A percentile compares a stretch with the other conserved stretches of the same genome.
Evolutionary conservation across 2,113 vertebrate genomes (phyloP).

Genomic region (Halichoeres trimaculatus): DNA sequence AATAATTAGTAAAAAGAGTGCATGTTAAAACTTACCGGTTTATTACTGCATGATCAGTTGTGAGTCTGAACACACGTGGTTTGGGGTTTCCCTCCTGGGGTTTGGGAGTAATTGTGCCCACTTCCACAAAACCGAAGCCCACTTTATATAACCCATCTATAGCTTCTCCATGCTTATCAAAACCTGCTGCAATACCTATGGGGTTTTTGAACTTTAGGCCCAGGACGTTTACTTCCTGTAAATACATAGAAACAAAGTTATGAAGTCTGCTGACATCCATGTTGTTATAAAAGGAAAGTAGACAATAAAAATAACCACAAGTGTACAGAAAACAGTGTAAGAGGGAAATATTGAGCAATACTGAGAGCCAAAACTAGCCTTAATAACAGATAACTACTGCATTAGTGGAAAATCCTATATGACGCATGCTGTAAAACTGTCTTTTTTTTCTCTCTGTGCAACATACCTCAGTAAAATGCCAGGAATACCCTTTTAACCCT

Average conservation of each 20-base stretch:
- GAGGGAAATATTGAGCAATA: too few species aligned
- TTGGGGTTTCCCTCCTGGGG: slow-evolving; percentile 94
- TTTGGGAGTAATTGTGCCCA: slow-evolving; percentile 93
- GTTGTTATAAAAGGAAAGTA: too few species aligned
- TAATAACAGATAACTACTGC: too few species aligned
- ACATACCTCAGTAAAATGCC: background rate
- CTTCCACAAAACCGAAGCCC: slow-evolving; percentile 97
- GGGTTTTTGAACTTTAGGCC: slow-evolving; percentile 92
- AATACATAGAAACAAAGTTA: slow-evolving; percentile 1
- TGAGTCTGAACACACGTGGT: slow-evolving; percentile 92
- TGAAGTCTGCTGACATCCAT: background rate
- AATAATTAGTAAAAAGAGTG: background rate
- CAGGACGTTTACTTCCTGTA: slow-evolving; percentile 88
- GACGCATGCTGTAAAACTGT: too few species aligned
- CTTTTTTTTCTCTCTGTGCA: too few species aligned
- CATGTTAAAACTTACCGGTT: slow-evolving; percentile 86
- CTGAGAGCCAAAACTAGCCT: too few species aligned
- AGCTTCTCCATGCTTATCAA: slow-evolving; percentile 94
- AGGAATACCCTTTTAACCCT: background rate
- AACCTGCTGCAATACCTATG: slow-evolving; percentile 93
- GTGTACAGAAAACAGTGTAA: too few species aligned
- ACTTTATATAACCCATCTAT: slow-evolving; percentile 92
- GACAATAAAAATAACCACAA: too few species aligned
- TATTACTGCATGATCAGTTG: slow-evolving; percentile 88
- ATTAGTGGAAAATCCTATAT: too few species aligned